These are phyloP conservation scores for Ctenosaura bakeri DNA, from an alignment of 2,797 vertebrate genomes.

Conservation along the genomic window DNA sequence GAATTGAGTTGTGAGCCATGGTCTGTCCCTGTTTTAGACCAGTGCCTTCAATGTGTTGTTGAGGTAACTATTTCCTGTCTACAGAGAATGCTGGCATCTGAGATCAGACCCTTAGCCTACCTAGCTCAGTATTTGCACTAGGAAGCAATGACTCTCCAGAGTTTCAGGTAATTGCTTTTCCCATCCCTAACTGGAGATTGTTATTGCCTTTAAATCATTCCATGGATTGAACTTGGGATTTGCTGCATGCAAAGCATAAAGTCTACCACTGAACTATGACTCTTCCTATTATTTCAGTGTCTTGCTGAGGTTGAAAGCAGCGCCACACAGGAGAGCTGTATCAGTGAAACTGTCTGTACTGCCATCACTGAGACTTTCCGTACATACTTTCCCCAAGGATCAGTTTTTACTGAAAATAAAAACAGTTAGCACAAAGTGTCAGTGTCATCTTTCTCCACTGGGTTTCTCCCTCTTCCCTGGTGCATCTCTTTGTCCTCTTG, in stretches of 20 bases:
- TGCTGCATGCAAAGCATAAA: not conserved
- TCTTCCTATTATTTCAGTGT: not conserved
- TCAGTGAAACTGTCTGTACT: conserved; percentile 11
- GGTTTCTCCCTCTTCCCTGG: not conserved
- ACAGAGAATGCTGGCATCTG: not conserved
- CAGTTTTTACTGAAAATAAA: conserved; percentile 6
- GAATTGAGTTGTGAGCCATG: not conserved
- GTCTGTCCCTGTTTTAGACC: not conserved
- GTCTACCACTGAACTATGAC: not conserved
- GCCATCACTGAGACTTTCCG: conserved; percentile 2
- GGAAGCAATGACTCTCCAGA: not conserved
- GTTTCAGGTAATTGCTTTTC: not conserved
- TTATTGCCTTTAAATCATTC: not conserved
- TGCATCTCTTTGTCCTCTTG: not conserved
- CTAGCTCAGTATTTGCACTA: not conserved
- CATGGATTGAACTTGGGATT: not conserved
- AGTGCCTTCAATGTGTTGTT: not conserved
- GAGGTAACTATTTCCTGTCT: not conserved
- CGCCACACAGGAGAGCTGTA: not conserved
- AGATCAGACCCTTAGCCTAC: not conserved
- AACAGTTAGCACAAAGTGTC: not conserved
- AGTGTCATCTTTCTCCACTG: not conserved
- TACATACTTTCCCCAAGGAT: conserved; percentile 1
- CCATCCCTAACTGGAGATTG: not conserved
- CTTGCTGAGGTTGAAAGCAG: conserved; percentile 18